phyloP scores from a whole-genome alignment of 2,888 invertebrate species.

The Argyresthia goedartella region DNA sequence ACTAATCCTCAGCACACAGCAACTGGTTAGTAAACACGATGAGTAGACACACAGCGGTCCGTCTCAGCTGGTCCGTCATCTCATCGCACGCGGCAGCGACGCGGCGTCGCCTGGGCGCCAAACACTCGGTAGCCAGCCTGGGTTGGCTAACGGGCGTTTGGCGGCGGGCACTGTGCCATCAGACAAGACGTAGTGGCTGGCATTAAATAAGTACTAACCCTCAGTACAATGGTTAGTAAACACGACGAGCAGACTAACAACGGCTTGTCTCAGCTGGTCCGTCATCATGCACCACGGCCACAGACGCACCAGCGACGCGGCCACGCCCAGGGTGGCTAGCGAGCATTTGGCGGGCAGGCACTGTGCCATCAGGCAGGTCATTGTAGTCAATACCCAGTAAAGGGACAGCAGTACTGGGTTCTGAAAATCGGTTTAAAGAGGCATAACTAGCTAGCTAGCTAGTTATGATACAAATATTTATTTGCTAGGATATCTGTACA shows the following conservation, averaged over 20 bases:
- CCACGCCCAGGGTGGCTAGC: slow-evolving; percentile 65
- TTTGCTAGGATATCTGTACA: no score
- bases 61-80: slow-evolving; percentile 64
- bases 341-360: slow-evolving; percentile 65
- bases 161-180: no score
- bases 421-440: slow-evolving; percentile 20
- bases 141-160: no score
- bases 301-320: slow-evolving; percentile 72
- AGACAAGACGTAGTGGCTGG: no score
- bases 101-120: slow-evolving; percentile 68
- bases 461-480: no score
- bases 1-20: no score
- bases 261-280: slow-evolving; percentile 60
- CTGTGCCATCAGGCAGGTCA: slow-evolving; percentile 72
- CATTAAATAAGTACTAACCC: no score
- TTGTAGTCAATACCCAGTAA: slow-evolving; percentile 65
- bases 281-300: slow-evolving; percentile 78
- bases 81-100: slow-evolving; percentile 75
- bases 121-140: no score
- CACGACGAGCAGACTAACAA: slow-evolving; percentile 71
- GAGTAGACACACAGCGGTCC: slow-evolving; percentile 68
- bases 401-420: slow-evolving; percentile 70
- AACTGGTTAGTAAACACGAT: slow-evolving; percentile 75
- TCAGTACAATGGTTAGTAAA: slow-evolving; percentile 73
- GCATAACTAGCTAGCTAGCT: background rate